A percentile compares a stretch with the other conserved stretches of the same genome.
Evolutionary conservation across 1,140 invertebrate species (phyloP).

Genomic region (Diabrotica undecimpunctata): DNA sequence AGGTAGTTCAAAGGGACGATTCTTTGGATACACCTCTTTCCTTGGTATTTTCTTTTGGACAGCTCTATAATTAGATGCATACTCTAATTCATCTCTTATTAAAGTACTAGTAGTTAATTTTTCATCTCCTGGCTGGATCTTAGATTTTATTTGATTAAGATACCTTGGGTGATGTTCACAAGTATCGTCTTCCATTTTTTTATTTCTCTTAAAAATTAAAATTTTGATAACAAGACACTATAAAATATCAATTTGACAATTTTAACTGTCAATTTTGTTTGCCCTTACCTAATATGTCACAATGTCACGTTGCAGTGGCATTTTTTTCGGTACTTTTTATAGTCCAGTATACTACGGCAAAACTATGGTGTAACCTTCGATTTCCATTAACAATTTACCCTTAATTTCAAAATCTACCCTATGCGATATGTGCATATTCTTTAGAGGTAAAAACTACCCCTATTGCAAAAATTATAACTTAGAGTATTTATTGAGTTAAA

Average conservation of each 20-base stretch:
- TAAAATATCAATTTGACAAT: neutral
- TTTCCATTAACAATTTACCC: too few relatives aligned
- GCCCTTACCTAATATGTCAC: too few relatives aligned
- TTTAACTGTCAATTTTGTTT: neutral
- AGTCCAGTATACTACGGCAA: too few relatives aligned
- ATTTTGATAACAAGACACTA: neutral
- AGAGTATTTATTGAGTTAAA: too few relatives aligned
- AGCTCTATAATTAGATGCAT: constrained; percentile 27
- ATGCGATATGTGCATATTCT: too few relatives aligned
- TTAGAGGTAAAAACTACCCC: too few relatives aligned
- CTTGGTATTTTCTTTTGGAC: constrained; percentile 23
- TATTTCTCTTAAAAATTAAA: neutral
- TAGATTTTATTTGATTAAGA: neutral
- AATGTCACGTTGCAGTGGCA: too few relatives aligned
- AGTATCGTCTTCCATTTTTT: neutral
- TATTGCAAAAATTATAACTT: too few relatives aligned
- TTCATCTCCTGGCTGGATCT: neutral
- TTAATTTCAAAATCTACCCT: too few relatives aligned
- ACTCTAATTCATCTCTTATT: constrained; percentile 30
- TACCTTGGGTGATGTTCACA: constrained; percentile 14
- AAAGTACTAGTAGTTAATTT: neutral
- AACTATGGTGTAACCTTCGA: too few relatives aligned
- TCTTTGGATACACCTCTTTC: constrained; percentile 23
- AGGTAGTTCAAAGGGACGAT: constrained; percentile 31
- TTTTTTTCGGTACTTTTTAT: too few relatives aligned